These are phyloP conservation scores for Vimba vimba DNA, from an alignment of 2,113 vertebrate species.

Conservation along the genomic window DNA sequence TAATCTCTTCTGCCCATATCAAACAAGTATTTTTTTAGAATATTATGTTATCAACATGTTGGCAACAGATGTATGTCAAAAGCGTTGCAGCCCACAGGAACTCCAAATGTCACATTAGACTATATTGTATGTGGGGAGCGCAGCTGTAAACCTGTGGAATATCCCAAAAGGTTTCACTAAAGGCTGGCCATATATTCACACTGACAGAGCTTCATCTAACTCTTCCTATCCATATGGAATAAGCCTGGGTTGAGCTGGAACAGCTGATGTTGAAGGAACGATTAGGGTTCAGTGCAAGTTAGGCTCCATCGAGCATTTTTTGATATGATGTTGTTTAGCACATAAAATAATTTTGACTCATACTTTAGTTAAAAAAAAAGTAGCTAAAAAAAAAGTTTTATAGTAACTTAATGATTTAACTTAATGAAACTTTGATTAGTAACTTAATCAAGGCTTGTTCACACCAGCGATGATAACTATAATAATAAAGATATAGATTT, in stretches of 20 bases:
- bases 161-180: conserved; percentile 17
- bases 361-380: neutral
- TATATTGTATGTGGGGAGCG: conserved; percentile 7
- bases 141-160: conserved; percentile 38
- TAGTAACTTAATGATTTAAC: too few species aligned
- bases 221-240: conserved; percentile 20
- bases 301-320: neutral
- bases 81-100: conserved; percentile 27
- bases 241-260: neutral
- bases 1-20: conserved; percentile 22
- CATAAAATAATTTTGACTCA: neutral
- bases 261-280: neutral
- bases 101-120: conserved; percentile 34
- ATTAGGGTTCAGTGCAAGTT: neutral
- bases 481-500: too few species aligned
- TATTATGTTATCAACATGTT: conserved; percentile 41
- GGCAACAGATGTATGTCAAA: conserved; percentile 41
- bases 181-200: conserved; percentile 27
- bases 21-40: neutral
- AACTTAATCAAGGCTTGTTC: too few species aligned
- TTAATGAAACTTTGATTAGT: too few species aligned
- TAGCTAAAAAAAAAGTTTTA: too few species aligned
- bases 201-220: conserved; percentile 16
- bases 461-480: too few species aligned
- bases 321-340: neutral